Conservation (phyloP, 2,113 vertebrate species). For the Tyrannus savana region DNA sequence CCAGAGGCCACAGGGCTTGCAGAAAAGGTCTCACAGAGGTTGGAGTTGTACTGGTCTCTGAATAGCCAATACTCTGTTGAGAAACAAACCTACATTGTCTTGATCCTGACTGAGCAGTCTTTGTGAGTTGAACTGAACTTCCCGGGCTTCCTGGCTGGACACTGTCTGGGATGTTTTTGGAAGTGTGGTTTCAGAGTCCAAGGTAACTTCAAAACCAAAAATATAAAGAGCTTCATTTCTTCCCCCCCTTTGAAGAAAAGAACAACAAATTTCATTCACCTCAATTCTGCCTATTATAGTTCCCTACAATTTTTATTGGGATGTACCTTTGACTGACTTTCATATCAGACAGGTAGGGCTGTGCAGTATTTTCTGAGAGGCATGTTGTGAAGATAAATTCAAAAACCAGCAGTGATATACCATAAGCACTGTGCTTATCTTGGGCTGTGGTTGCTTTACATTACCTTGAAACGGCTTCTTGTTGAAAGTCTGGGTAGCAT, state of each 20-base stretch:
- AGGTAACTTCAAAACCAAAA: neutral
- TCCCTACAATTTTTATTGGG: neutral
- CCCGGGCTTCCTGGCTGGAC: neutral
- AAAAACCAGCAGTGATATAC: neutral
- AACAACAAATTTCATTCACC: neutral
- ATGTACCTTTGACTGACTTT: neutral
- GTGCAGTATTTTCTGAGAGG: neutral
- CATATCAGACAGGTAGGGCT: neutral
- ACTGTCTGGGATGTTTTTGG: rapidly evolving
- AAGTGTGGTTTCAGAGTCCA: neutral
- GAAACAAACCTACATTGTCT: neutral
- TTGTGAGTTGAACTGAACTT: neutral
- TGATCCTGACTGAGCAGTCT: neutral
- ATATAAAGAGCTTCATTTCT: neutral
- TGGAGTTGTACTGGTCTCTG: neutral
- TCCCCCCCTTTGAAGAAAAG: neutral
- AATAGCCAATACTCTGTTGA: neutral
- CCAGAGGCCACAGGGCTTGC: neutral
- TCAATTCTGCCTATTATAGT: neutral
- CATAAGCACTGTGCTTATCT: neutral
- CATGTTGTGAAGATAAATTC: neutral
- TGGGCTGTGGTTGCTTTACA: rapidly evolving
- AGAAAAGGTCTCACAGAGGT: neutral
- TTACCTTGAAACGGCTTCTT: neutral
- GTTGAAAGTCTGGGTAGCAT: neutral